These are phyloP conservation scores for Cavia aperea DNA, from an alignment of 2,113 vertebrate species.

Conservation along the genomic window DNA sequence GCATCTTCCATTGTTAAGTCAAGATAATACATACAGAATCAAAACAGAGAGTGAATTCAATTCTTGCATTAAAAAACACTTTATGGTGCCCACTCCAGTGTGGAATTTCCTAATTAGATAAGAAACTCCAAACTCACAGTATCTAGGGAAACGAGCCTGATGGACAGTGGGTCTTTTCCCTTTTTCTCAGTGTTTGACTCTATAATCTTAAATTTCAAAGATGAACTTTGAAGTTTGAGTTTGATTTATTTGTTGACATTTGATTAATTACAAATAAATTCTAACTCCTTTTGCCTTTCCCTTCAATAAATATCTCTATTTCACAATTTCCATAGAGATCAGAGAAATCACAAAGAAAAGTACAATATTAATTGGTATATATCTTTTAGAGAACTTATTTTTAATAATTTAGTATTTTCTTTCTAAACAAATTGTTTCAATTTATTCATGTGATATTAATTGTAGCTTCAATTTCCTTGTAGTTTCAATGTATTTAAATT, in stretches of 20 bases:
- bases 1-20: background rate
- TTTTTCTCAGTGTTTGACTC: background rate
- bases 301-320: background rate
- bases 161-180: background rate
- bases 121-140: background rate
- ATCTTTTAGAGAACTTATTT: background rate
- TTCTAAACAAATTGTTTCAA: slow-evolving; percentile 19
- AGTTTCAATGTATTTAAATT: background rate
- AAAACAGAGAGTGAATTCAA: background rate
- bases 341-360: background rate
- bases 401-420: background rate
- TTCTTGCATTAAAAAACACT: background rate
- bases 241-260: background rate
- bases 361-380: background rate
- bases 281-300: background rate
- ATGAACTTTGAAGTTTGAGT: background rate
- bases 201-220: background rate
- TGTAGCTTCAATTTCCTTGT: background rate
- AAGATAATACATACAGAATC: slow-evolving; percentile 38
- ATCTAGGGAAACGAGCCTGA: background rate
- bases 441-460: background rate
- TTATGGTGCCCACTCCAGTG: background rate
- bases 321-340: background rate
- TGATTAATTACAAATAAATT: background rate
- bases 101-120: background rate